Percentiles rank a stretch among this genome's conserved stretches.
Conservation (phyloP, 2,797 vertebrate genomes). For the Anguilla marmorata region DNA sequence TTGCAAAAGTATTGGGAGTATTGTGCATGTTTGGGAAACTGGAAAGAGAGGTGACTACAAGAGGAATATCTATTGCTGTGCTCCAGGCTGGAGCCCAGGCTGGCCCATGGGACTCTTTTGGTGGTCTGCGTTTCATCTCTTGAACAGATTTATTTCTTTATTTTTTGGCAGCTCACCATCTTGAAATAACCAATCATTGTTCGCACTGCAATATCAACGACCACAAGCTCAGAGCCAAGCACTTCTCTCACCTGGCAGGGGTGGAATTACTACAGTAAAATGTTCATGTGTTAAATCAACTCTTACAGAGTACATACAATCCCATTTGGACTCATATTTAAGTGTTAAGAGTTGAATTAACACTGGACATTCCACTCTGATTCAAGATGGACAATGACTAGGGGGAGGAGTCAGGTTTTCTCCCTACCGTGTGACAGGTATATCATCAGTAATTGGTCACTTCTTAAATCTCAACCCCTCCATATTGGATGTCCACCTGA, state of each 20-base stretch:
- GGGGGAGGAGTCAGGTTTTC: not conserved
- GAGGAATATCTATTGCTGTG: conserved; percentile 49
- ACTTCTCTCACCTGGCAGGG: conserved; percentile 53
- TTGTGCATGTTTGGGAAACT: not conserved
- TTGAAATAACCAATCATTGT: conserved; percentile 53
- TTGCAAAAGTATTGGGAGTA: not conserved
- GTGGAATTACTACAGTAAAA: conserved; percentile 29
- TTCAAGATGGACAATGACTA: conserved; percentile 41
- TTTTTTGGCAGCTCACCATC: conserved; percentile 47
- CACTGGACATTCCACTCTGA: too few relatives aligned
- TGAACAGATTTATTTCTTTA: conserved; percentile 47
- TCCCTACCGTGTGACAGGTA: not conserved
- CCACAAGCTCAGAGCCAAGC: conserved; percentile 50
- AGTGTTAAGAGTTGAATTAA: too few relatives aligned
- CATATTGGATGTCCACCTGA: not conserved
- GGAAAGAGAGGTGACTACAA: not conserved
- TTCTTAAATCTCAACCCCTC: not conserved
- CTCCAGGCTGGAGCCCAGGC: conserved; percentile 62
- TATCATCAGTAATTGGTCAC: conserved; percentile 12
- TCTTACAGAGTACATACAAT: too few relatives aligned
- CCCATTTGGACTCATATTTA: too few relatives aligned
- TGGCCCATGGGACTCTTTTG: conserved; percentile 50
- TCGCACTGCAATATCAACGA: conserved; percentile 56
- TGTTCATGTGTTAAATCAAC: too few relatives aligned
- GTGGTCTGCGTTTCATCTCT: conserved; percentile 60